These are phyloP conservation scores for Chascanopsetta lugubris DNA, from an alignment of 2,113 vertebrate species.

Conservation along the genomic window DNA sequence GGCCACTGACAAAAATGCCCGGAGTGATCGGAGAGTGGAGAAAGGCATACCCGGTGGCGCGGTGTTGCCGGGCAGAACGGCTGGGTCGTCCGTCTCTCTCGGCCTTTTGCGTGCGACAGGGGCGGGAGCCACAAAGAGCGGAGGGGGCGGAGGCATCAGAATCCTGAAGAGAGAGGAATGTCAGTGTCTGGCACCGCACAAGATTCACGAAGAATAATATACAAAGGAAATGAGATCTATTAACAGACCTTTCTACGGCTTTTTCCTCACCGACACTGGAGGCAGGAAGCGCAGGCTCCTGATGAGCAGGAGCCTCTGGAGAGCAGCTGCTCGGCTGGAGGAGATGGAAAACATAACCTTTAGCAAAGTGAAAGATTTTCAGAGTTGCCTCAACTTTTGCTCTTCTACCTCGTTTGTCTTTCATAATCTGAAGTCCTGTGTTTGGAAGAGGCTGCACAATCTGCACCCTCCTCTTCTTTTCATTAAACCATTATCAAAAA, in stretches of 20 bases:
- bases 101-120: conserved; percentile 70
- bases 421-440: too few relatives aligned
- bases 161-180: conserved; percentile 52
- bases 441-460: too few relatives aligned
- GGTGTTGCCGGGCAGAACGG: conserved; percentile 5
- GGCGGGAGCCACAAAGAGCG: conserved; percentile 41
- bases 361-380: background rate
- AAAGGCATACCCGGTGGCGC: conserved; percentile 63
- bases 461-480: background rate
- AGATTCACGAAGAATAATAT: background rate
- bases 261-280: conserved; percentile 45
- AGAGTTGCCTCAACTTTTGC: too few relatives aligned
- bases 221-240: background rate
- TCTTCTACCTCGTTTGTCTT: too few relatives aligned
- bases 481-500: background rate
- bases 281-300: conserved; percentile 43
- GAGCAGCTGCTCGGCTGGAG: conserved; percentile 46
- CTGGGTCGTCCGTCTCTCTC: conserved; percentile 47
- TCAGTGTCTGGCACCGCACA: background rate
- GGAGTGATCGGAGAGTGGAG: background rate
- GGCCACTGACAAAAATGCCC: conserved; percentile 14
- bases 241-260: conserved; percentile 69
- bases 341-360: conserved; percentile 15
- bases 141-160: conserved; percentile 81
- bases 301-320: conserved; percentile 41